These are phyloP conservation scores for Misgurnus anguillicaudatus DNA, from an alignment of 2,113 vertebrate genomes.

Conservation along the genomic window DNA sequence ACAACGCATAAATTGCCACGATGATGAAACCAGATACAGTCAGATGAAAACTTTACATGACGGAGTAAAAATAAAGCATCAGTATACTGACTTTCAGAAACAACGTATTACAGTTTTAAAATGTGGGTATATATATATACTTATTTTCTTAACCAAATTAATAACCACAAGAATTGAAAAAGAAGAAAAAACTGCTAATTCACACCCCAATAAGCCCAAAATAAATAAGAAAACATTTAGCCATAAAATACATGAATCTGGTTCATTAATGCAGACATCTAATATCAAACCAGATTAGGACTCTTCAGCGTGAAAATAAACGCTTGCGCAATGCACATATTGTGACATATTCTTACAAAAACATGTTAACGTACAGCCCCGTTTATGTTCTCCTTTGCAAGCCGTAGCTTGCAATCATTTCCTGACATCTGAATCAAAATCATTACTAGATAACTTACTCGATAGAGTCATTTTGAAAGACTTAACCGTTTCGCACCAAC, in stretches of 20 bases:
- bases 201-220: neutral
- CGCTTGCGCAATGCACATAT: neutral
- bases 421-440: neutral
- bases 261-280: neutral
- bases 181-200: neutral
- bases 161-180: neutral
- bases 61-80: neutral
- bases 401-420: neutral
- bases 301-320: neutral
- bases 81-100: neutral
- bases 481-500: neutral
- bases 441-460: neutral
- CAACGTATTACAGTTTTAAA: neutral
- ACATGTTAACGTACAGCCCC: no score
- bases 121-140: neutral
- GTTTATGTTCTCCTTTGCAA: no score
- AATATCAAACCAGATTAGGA: neutral
- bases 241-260: neutral
- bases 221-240: neutral
- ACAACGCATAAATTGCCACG: no score
- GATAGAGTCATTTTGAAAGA: neutral
- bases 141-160: neutral
- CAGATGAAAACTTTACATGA: no score
- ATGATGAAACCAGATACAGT: no score
- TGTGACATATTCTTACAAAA: no score